These are phyloP conservation scores for Actinemys pallida DNA, from an alignment of 2,113 vertebrate species.

Conservation along the genomic window DNA sequence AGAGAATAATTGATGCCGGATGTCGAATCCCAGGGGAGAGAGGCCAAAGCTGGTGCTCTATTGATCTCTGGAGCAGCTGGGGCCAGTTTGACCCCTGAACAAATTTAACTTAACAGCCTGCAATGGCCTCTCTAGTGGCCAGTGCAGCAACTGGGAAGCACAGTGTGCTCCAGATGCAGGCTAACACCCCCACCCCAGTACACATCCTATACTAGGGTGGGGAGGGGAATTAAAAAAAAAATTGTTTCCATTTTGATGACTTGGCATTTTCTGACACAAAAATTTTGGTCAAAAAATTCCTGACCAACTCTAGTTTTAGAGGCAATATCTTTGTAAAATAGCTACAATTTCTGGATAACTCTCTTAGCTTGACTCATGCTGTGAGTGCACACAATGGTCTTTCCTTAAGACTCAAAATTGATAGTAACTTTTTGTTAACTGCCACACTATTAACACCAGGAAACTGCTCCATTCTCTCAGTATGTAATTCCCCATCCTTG, in stretches of 20 bases:
- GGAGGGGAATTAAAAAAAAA: no score
- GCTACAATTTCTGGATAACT: background rate
- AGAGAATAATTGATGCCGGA: no score
- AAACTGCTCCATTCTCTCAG: background rate
- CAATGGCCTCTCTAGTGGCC: background rate
- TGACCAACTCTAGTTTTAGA: background rate
- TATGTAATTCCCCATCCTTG: background rate
- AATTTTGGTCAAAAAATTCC: background rate
- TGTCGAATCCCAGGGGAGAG: fast-evolving
- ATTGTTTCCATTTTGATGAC: background rate
- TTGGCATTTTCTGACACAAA: background rate
- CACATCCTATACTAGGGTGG: no score
- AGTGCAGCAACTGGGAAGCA: background rate
- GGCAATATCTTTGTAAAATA: background rate
- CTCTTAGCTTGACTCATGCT: background rate
- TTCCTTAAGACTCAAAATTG: background rate
- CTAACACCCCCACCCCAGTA: no score
- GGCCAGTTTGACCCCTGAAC: background rate
- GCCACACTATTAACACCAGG: background rate
- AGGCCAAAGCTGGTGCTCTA: background rate
- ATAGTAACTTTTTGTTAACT: background rate
- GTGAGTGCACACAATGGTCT: background rate
- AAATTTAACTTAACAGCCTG: background rate
- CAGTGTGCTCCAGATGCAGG: background rate
- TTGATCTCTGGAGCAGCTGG: background rate